Base-by-base conservation (phyloP, 1,140 invertebrate species). In the Neoseiulus cucumeris region DNA sequence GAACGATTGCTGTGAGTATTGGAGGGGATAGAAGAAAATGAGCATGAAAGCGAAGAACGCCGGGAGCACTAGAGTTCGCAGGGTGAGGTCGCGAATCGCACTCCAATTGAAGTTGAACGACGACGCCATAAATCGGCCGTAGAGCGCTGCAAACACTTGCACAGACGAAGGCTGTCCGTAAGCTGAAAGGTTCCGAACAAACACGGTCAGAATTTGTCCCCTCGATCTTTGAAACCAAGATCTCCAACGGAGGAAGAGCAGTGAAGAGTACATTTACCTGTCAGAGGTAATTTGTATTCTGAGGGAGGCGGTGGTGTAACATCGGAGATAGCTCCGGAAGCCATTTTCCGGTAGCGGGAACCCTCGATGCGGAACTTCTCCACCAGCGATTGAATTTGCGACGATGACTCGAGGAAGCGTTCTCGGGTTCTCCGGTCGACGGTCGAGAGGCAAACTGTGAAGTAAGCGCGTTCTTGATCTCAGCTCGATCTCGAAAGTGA, bases 321-420 rank as follows among this genome's bases (percentile, higher is more conserved):
- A 73, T 80, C 30, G 4, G 41, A 64, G 17, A 55, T 59, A 5
- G 45, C 47, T 14, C 42, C 41, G 14, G 51, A 66, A 28, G 33
- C 47, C 22, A 47, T 79, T 73, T 86, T 82, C 69, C 84, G 71
- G 71, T 84, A 83, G 64, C 82, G 77, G 41, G 78, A 76, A 39
- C 85, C 86, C 74, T 92, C 89, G 17, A 85, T 74, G 72, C 89
- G 90, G 71, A 92, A 94, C 72, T 91, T 89, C 65, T 93, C 89
- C 0, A 93, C 89, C 0, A 94, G 73, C 0, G 87, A 85, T 6
- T 87, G 85, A 70, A 93, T 93, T 75, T 93, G 89, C 67, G 90
- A 87, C 72, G 89, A 91, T 0, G 89, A 92, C 73, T 93, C 89
- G 9, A 93, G 79, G 73, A 92, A 92, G 14, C 88, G 79, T 74